Percentiles rank a stretch among this genome's conserved stretches.
Conservation (phyloP, 2,888 invertebrate genomes). For the Chouioia cunea region DNA sequence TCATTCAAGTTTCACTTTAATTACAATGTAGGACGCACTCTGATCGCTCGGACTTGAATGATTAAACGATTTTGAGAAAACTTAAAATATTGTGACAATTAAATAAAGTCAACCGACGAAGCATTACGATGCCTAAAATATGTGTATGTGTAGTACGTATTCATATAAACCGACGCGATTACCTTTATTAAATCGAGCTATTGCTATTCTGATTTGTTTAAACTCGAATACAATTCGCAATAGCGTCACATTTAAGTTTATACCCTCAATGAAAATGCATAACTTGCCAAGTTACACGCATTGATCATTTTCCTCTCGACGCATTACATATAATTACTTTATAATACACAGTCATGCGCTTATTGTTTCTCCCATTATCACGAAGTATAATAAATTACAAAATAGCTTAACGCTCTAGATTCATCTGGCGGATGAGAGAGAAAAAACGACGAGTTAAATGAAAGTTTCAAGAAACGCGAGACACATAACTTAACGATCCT, state of each 20-base stretch:
- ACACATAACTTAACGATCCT: conserved; percentile 30
- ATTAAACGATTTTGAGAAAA: conserved; percentile 32
- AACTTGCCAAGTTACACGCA: conserved; percentile 27
- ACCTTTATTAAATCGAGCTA: conserved; percentile 29
- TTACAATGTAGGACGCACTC: conserved; percentile 45
- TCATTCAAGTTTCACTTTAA: conserved; percentile 39
- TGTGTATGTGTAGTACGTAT: no score
- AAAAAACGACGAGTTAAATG: conserved; percentile 34
- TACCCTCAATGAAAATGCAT: conserved; percentile 32
- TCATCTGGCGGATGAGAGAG: conserved; percentile 35
- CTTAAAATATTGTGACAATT: conserved; percentile 26
- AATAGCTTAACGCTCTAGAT: conserved; percentile 49
- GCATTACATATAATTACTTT: conserved; percentile 50
- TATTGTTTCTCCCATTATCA: conserved; percentile 49
- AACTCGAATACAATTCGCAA: conserved; percentile 19
- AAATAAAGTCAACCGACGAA: conserved; percentile 29
- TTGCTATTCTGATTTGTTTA: conserved; percentile 29
- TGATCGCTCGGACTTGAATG: conserved; percentile 14
- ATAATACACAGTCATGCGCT: conserved; percentile 64
- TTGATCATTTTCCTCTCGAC: conserved; percentile 7
- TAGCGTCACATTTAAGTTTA: conserved; percentile 32
- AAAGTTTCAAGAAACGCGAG: conserved; percentile 34
- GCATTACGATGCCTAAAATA: conserved; percentile 11
- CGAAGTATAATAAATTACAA: conserved; percentile 61
- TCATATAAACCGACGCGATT: no score